These are phyloP conservation scores for Lagenorhynchus albirostris DNA, from an alignment of 2,113 vertebrate species.

Conservation along the genomic window DNA sequence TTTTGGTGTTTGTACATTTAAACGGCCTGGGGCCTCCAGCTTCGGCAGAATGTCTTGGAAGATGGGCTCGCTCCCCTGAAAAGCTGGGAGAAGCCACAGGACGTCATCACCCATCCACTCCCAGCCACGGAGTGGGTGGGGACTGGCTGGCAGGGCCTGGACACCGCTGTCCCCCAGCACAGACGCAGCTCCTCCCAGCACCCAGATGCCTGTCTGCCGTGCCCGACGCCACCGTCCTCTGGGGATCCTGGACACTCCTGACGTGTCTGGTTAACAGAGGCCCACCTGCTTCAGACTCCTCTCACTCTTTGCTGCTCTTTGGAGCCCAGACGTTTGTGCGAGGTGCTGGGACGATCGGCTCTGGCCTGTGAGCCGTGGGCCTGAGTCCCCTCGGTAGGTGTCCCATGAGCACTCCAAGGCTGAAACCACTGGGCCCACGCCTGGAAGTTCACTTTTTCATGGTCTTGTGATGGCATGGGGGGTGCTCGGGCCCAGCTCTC, in stretches of 20 bases:
- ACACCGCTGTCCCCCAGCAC: rapidly evolving
- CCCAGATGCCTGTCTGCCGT: rapidly evolving
- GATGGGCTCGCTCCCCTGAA: rapidly evolving
- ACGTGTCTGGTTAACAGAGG: rapidly evolving
- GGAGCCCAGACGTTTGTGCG: neutral
- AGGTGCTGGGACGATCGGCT: rapidly evolving
- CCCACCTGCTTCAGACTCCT: neutral
- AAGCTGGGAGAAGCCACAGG: neutral
- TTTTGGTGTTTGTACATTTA: neutral
- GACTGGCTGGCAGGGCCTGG: neutral
- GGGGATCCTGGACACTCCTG: rapidly evolving
- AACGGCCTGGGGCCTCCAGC: no score
- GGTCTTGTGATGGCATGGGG: rapidly evolving
- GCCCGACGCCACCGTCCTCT: rapidly evolving
- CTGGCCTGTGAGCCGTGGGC: rapidly evolving
- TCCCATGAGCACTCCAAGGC: rapidly evolving
- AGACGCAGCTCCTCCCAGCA: rapidly evolving
- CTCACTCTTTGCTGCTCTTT: rapidly evolving
- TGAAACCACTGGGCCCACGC: rapidly evolving
- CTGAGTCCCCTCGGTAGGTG: no score
- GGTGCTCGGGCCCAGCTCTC: rapidly evolving
- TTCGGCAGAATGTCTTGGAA: rapidly evolving
- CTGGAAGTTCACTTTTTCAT: rapidly evolving
- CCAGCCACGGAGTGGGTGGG: rapidly evolving
- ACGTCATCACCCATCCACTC: rapidly evolving